Base-by-base conservation (phyloP, 2,113 vertebrate species). In the Callionymus lyra region DNA sequence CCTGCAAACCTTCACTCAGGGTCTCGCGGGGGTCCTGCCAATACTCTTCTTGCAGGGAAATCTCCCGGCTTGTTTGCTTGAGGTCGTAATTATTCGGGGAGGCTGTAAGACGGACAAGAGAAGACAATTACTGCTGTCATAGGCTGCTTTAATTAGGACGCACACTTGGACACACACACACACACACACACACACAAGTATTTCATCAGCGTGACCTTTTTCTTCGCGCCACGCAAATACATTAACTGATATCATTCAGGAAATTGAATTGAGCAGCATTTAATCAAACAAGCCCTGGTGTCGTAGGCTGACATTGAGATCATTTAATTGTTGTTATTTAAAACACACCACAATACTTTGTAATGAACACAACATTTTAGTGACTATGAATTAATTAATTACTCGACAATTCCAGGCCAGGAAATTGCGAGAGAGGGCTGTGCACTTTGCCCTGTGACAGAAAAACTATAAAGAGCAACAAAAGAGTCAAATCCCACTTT, bases 81-180 rank as follows among this genome's bases (percentile, higher is more conserved):
- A 74, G 72, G 60, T 70, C 60, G 48, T 73, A 61, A 72, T 76
- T 65, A 64, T 42, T 50, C 3, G 6, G 21, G 34, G 44, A 40
- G 42, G 47, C n/a, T 47, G 60, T 53, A 16, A 40, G 51, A 34
- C 37, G 63, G 58, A n/a, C n/a, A 65, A 56, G 38, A 18, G 38
- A 38, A 63, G 65, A 70, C 66, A 69, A 63, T 55, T 45, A 44
- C 59, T 49, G 34, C 36, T 43, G 51, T 21, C 67, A 53, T 40
- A 46, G 16, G 12, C 15, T 1, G 41, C 31, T 59, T 61, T 68
- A 70, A 76, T 69, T 67, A 57, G 34, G 33, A 50, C 38, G 15
- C n/a, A 52, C 44, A 53, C 39, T 27, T 8, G 21, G 21, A 8
- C 4, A 27, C 8, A 27, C 21, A 27, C 21, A 27, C n/a, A 38